Percentiles rank a stretch among this genome's conserved stretches.
Conservation (phyloP, 2,888 invertebrate genomes). For the Meandrusa payeni region DNA sequence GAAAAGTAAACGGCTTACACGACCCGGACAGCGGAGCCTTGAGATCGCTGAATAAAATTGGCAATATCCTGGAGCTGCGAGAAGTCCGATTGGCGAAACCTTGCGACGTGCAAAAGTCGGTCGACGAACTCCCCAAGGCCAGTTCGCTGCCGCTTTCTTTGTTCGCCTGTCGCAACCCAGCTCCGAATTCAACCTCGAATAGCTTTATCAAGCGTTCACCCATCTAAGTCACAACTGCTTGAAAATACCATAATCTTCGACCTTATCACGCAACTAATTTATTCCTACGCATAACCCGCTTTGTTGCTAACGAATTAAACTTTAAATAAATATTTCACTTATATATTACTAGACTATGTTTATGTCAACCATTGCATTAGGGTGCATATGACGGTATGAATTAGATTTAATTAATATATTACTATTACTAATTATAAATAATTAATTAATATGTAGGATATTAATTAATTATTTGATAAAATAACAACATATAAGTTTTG, state of each 20-base stretch:
- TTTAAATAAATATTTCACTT: no score
- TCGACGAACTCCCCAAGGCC: slow-evolving; percentile 78
- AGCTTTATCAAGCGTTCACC: slow-evolving; percentile 72
- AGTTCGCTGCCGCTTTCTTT: slow-evolving; percentile 72
- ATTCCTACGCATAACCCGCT: background rate
- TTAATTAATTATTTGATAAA: no score
- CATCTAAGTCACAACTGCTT: slow-evolving; percentile 37
- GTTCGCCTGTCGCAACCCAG: slow-evolving; percentile 68
- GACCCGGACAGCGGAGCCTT: slow-evolving; percentile 64
- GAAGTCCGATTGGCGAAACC: slow-evolving; percentile 80
- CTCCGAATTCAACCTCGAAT: slow-evolving; percentile 65
- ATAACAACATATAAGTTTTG: no score
- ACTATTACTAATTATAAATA: no score
- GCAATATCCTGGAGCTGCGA: slow-evolving; percentile 79
- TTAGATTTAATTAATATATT: no score
- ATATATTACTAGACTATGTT: no score
- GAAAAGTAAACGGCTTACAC: slow-evolving; percentile 68
- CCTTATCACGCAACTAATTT: slow-evolving; percentile 22
- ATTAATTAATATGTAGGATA: no score
- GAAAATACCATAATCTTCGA: slow-evolving; percentile 33
- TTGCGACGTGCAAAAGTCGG: slow-evolving; percentile 79
- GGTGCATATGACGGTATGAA: no score
- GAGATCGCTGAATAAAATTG: slow-evolving; percentile 70
- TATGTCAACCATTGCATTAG: no score
- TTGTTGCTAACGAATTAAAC: background rate